Evolutionary conservation across 2,113 vertebrate species (phyloP), one percentile per base, ranked within the genome.

Genomic region (Noturus placidus): DNA sequence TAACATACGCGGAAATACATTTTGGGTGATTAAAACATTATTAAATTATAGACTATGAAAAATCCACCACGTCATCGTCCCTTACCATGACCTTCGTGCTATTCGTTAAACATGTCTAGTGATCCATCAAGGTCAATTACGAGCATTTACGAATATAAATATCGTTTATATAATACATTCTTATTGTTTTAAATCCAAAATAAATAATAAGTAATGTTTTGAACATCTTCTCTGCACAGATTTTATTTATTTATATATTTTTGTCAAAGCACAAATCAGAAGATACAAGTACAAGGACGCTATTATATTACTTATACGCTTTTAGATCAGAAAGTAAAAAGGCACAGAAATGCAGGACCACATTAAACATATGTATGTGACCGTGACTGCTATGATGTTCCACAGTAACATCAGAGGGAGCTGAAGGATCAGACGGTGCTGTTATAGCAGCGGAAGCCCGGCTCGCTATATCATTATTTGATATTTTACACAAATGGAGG

Each of bases 401-500:
- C 33, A 8, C 30, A 69, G 57, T 86, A 25, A 52, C 42, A 46
- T 46, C 42, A 46, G 42, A 46, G 5, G 42, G 42, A 42, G 65
- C 82, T 25, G n/a, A 27, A 14, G 22, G 69, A 83, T 81, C 42
- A 65, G 42, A 76, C 27, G 65, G 46, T 4, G 1, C 82, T 33
- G 54, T 54, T 30, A n/a, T 5, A 83, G 56, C 27, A 79, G 65
- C 52, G n/a, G 33, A 19, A 52, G 42, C n/a, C 30, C 42, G 14
- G 56, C 30, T 82, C 69, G 54, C 54, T 82, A 22, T 57, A 80
- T 85, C 84, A 89, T 89, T 87, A 76, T 54, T 82, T n/a, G n/a
- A 30, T 83, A 87, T 87, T 70, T 70, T 87, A 84, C 33, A 69
- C 59, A 86, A 87, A 87, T 76, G 69, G 79, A 87, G 56, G 46